Evolutionary conservation across 2,888 invertebrate species (phyloP).

Genomic region (Mythimna vitellina): DNA sequence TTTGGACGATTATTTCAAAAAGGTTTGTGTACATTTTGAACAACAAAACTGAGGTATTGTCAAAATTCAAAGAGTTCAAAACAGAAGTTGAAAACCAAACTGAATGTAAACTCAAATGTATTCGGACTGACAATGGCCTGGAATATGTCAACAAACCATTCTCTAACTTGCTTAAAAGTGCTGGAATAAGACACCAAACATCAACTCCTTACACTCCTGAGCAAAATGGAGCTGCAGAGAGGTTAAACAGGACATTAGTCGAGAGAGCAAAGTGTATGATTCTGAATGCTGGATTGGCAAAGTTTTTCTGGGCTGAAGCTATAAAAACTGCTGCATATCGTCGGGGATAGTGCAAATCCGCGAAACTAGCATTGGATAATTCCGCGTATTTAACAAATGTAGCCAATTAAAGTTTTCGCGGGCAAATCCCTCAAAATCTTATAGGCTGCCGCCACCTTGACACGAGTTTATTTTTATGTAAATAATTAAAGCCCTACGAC

Average conservation of each 20-base stretch:
- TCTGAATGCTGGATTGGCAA: background rate
- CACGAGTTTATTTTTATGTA: too few species aligned
- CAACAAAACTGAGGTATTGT: too few species aligned
- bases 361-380: too few species aligned
- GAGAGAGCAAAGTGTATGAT: constrained; percentile 3
- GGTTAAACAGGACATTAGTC: background rate
- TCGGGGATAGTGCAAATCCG: too few species aligned
- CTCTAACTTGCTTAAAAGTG: background rate
- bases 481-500: too few species aligned
- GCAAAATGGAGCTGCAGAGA: background rate
- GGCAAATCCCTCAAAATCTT: too few species aligned
- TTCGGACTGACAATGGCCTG: constrained; percentile 1
- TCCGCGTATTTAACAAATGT: too few species aligned
- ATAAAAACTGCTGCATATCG: too few species aligned
- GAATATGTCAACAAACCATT: constrained; percentile 1
- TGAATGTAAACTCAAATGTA: constrained; percentile 2
- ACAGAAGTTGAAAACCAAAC: constrained; percentile 1
- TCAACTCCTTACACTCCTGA: background rate
- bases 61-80: background rate
- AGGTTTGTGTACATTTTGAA: too few species aligned
- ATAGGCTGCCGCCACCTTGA: too few species aligned
- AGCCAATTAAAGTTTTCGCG: too few species aligned
- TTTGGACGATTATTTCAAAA: too few species aligned
- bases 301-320: background rate
- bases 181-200: background rate